phyloP scores from a whole-genome alignment of 2,888 invertebrate genomes.

The Xanthorhoe designata region DNA sequence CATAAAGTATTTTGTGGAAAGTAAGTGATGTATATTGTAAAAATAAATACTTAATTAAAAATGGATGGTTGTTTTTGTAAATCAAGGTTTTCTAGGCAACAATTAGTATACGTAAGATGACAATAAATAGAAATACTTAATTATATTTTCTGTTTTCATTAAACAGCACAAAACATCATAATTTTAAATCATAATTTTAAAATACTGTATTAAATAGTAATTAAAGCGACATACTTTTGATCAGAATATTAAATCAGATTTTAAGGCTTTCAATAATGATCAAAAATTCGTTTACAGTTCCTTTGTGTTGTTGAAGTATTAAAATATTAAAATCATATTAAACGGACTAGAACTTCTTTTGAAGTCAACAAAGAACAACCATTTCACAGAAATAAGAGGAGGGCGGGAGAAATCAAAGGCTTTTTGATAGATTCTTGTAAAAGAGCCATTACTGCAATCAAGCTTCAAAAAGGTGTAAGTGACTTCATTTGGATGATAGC shows the following conservation, averaged over 20 bases:
- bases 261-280: background rate
- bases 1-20: conserved; percentile 19
- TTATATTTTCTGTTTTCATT: too few species aligned
- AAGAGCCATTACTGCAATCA: conserved; percentile 67
- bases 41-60: conserved; percentile 1
- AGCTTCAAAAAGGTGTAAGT: conserved; percentile 70
- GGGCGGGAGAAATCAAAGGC: conserved; percentile 50
- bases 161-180: too few species aligned
- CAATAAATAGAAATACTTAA: too few species aligned
- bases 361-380: conserved; percentile 44
- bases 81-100: background rate
- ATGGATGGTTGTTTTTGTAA: background rate
- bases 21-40: background rate
- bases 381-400: conserved; percentile 47
- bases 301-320: conserved; percentile 2
- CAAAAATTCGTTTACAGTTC: background rate
- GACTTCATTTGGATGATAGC: conserved; percentile 67
- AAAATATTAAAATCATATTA: conserved; percentile 7
- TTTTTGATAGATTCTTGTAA: conserved; percentile 52
- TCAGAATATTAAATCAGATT: too few species aligned
- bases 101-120: too few species aligned
- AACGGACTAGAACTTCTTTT: conserved; percentile 22
- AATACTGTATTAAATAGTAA: too few species aligned
- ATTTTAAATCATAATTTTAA: too few species aligned
- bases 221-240: too few species aligned